A percentile compares a stretch with the other conserved stretches of the same genome.
Evolutionary conservation across 2,113 vertebrate genomes (phyloP).

Genomic region (Esox niger): DNA sequence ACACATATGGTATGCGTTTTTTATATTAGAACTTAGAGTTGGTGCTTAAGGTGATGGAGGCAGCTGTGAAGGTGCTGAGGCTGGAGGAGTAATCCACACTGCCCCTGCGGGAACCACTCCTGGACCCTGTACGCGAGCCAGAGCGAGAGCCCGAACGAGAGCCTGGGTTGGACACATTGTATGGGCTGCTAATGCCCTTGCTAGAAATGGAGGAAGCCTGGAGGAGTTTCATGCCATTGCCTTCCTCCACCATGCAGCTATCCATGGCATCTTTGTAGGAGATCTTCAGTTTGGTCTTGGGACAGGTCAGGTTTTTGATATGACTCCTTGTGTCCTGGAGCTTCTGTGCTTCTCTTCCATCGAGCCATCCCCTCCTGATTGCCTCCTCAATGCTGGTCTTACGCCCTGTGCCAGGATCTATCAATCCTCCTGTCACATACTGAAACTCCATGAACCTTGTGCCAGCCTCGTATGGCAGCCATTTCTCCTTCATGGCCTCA

Average conservation of each 20-base stretch:
- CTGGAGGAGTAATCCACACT: constrained; percentile 86
- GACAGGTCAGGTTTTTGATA: constrained; percentile 90
- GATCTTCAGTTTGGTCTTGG: constrained; percentile 98
- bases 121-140: constrained; percentile 74
- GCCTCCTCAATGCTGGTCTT: constrained; percentile 86
- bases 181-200: constrained; percentile 96
- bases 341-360: constrained; percentile 84
- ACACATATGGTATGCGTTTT: neutral
- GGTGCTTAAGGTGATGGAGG: constrained; percentile 61
- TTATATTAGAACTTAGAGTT: constrained; percentile 54
- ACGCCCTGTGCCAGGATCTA: constrained; percentile 81
- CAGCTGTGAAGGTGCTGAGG: constrained; percentile 67
- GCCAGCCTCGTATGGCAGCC: constrained; percentile 94
- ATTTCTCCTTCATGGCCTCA: constrained; percentile 93
- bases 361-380: constrained; percentile 86
- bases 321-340: constrained; percentile 86
- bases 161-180: constrained; percentile 87
- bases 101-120: constrained; percentile 82
- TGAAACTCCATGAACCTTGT: constrained; percentile 96
- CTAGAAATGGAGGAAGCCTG: constrained; percentile 91
- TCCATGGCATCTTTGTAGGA: constrained; percentile 96
- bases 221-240: constrained; percentile 88
- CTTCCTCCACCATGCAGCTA: constrained; percentile 94
- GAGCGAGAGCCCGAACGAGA: constrained; percentile 87
- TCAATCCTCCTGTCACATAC: constrained; percentile 90